Conservation (phyloP, 2,888 invertebrate genomes). For the Sarcophaga caerulescens region DNA sequence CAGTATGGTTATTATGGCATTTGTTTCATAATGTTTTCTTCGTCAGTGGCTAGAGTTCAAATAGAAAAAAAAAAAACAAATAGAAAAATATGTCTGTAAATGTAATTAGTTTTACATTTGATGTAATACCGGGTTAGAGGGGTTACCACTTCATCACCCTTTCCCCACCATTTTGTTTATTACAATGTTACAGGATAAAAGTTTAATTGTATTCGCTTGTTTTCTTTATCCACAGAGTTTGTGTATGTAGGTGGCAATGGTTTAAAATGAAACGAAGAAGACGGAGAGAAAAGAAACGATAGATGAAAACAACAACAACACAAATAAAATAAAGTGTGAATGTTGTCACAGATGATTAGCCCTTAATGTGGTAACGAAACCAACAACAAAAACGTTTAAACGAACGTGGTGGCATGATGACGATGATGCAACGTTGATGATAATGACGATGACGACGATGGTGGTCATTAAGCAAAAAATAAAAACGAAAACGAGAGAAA, state of each 20-base stretch:
- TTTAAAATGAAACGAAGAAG: background rate
- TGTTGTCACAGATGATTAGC: conserved; percentile 64
- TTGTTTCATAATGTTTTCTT: conserved; percentile 45
- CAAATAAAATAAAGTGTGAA: conserved; percentile 46
- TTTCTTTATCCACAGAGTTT: conserved; percentile 1
- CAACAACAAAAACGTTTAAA: background rate
- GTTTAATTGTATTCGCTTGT: conserved; percentile 42
- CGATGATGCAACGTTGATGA: background rate
- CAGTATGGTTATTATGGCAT: conserved; percentile 42
- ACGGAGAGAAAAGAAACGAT: background rate
- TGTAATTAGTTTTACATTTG: conserved; percentile 67
- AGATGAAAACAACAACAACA: background rate
- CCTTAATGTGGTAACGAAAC: conserved; percentile 52
- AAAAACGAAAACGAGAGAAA: too few species aligned
- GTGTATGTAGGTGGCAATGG: conserved; percentile 18
- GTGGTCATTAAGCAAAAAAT: conserved; percentile 52
- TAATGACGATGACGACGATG: conserved; percentile 23
- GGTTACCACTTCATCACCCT: background rate
- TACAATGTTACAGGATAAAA: conserved; percentile 34
- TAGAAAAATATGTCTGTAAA: conserved; percentile 60
- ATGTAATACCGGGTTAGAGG: conserved; percentile 36
- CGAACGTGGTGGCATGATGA: background rate
- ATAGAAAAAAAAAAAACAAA: conserved; percentile 22
- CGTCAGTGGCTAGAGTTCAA: conserved; percentile 8
- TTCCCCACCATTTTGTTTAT: conserved; percentile 5